A percentile compares a stretch with the other conserved stretches of the same genome.
These are phyloP conservation scores for Caenorhabditis panamensis DNA, from an alignment of 2,888 invertebrate species.

Conservation along the genomic window DNA sequence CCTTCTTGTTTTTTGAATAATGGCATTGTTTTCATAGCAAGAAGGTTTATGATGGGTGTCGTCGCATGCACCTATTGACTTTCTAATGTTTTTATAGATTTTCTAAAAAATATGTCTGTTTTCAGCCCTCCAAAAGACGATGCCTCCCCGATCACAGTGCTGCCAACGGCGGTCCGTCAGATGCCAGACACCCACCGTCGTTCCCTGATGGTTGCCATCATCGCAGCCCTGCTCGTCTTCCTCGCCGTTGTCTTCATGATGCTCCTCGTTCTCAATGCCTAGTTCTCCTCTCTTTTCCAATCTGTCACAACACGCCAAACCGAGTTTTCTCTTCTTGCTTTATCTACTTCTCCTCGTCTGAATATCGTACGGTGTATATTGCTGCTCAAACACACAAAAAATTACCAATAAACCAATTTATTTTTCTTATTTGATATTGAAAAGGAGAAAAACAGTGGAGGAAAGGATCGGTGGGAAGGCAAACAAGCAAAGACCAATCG, in stretches of 20 bases:
- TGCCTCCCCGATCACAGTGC: slow-evolving; percentile 43
- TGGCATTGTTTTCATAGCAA: too few species aligned
- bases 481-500: slow-evolving; percentile 14
- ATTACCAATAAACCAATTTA: slow-evolving; percentile 14
- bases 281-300: not conserved
- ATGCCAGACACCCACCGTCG: slow-evolving; percentile 50
- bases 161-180: slow-evolving; percentile 39
- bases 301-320: slow-evolving; percentile 20
- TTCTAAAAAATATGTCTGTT: not conserved
- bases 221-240: slow-evolving; percentile 54
- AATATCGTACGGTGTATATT: slow-evolving; percentile 47
- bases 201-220: slow-evolving; percentile 57
- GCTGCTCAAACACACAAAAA: slow-evolving; percentile 35
- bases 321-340: slow-evolving; percentile 6
- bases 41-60: too few species aligned
- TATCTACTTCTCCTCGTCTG: slow-evolving; percentile 25
- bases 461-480: too few species aligned
- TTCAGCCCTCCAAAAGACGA: slow-evolving; percentile 60
- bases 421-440: too few species aligned
- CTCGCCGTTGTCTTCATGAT: slow-evolving; percentile 52
- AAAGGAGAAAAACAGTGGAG: not conserved
- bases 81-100: too few species aligned
- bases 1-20: slow-evolving; percentile 5
- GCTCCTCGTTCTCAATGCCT: slow-evolving; percentile 39
- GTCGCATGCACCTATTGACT: too few species aligned